phyloP scores from a whole-genome alignment of 2,797 vertebrate genomes.

The Gymnoscopelus microlampas region DNA sequence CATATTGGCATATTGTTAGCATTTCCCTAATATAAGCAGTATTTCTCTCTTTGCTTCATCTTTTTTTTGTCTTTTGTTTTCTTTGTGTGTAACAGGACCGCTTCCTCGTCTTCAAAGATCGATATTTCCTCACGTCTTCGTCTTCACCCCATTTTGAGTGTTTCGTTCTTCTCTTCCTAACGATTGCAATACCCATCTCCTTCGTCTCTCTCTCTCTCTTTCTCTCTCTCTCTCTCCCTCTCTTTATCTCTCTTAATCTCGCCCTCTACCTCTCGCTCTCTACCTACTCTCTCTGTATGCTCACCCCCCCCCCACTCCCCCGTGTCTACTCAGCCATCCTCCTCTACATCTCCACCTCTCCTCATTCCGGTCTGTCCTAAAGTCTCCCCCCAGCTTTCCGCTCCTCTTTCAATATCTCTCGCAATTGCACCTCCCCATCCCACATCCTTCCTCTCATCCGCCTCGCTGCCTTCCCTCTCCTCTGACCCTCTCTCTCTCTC shows the following conservation, averaged over 20 bases:
- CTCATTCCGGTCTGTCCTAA: slow-evolving; percentile 29
- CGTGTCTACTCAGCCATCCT: neutral
- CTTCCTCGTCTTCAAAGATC: slow-evolving; percentile 39
- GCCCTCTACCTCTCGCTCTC: neutral
- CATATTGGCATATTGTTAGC: slow-evolving; percentile 49
- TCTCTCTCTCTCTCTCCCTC: neutral
- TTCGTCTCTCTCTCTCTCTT: slow-evolving; percentile 1
- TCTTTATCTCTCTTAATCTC: neutral
- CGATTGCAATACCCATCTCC: slow-evolving; percentile 12
- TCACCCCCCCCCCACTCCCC: neutral
- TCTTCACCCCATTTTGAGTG: slow-evolving; percentile 4
- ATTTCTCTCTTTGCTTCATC: slow-evolving; percentile 58
- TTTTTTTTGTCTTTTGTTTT: slow-evolving; percentile 13
- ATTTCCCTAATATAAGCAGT: no score
- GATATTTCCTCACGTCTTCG: slow-evolving; percentile 22
- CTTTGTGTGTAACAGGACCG: slow-evolving; percentile 21
- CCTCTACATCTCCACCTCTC: neutral
- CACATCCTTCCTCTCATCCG: slow-evolving; percentile 19
- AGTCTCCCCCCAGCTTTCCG: slow-evolving; percentile 40
- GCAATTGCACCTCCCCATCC: neutral
- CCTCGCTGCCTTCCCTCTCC: neutral
- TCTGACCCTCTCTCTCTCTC: slow-evolving; percentile 16
- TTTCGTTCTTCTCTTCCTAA: slow-evolving; percentile 20
- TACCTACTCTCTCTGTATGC: neutral
- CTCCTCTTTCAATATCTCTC: slow-evolving; percentile 38